Evolutionary conservation across 2,113 vertebrate genomes (phyloP).

Genomic region (Etheostoma cragini): DNA sequence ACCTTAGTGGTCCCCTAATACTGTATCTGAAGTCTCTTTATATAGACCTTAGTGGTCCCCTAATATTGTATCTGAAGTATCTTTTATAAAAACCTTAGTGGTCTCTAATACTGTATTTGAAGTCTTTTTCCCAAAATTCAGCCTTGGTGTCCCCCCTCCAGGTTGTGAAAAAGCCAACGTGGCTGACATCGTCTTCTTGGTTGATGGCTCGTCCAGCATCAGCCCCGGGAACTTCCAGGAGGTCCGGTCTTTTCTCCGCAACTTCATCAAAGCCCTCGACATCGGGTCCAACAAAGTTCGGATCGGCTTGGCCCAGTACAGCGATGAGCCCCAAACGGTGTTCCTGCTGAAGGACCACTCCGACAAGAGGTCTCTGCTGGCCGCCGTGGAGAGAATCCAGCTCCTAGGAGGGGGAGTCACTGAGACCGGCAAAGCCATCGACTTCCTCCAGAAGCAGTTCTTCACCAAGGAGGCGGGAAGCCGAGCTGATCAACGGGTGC

Average conservation of each 20-base stretch:
- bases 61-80: too few relatives aligned
- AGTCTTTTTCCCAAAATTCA: too few relatives aligned
- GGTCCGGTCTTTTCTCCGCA: slow-evolving; percentile 78
- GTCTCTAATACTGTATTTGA: too few relatives aligned
- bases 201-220: slow-evolving; percentile 83
- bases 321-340: slow-evolving; percentile 54
- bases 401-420: slow-evolving; percentile 55
- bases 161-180: slow-evolving; percentile 76
- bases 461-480: slow-evolving; percentile 76
- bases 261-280: slow-evolving; percentile 72
- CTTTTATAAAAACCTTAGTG: too few relatives aligned
- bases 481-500: slow-evolving; percentile 60
- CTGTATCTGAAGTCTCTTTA: too few relatives aligned
- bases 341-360: slow-evolving; percentile 79
- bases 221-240: slow-evolving; percentile 70
- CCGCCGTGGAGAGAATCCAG: slow-evolving; percentile 70
- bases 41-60: too few relatives aligned
- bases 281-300: slow-evolving; percentile 74
- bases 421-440: slow-evolving; percentile 77
- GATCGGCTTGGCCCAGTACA: slow-evolving; percentile 84
- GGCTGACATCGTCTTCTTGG: slow-evolving; percentile 84
- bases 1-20: too few relatives aligned
- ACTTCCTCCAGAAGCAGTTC: slow-evolving; percentile 71
- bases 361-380: slow-evolving; percentile 71
- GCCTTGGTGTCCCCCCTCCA: slow-evolving; percentile 30